Base-by-base conservation (phyloP, 2,888 invertebrate genomes). In the Phoenoteleia sp. region DNA sequence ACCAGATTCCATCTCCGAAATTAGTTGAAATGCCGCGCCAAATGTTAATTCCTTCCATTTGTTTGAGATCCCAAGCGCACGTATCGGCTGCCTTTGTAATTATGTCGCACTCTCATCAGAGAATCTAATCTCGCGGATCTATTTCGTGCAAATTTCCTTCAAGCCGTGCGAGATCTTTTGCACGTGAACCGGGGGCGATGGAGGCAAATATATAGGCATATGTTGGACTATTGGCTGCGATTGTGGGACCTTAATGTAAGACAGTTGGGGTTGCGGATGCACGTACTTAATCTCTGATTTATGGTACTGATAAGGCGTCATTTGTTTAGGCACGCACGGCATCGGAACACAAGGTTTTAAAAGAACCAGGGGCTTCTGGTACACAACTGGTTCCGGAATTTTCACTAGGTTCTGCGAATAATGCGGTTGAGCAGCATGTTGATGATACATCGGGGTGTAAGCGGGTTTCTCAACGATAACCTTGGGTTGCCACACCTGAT, bases 371-470 rank as follows among this genome's bases (percentile, higher is more conserved):
- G 90, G 89, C 27, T 92, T 91, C 9, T 90, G 89, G 39, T 89
- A 87, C 11, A 87, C 52, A n/a, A 88, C 39, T 19, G 84, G 87
- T 0, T 87, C 25, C 4, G 86, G 74, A 7, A 56, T n/a, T 19
- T 82, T 76, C 3, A 85, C 76, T 0, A 81, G 1, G 0, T 87
- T 89, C 0, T 84, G 64, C 0, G 86, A 87, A 79, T 84, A 84
- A 9, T 89, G 89, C 19, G 90, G 89, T n/a, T 36, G 69, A 0
- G 19, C 9, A 7, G 29, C 17, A 3, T 90, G 88, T 15, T 91
- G 89, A 27, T 91, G 88, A 75, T 90, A 91, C 52, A 87, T 88
- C 0, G 92, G 92, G 0, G 90, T 90, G 76, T 92, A 91, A 0
- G 89, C 45, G 1, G 92, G 91, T 58, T 93, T 93, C 15, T 90